A percentile compares a stretch with the other conserved stretches of the same genome.
phyloP scores from a whole-genome alignment of 2,888 invertebrate species.

The Philonicus albiceps region DNA sequence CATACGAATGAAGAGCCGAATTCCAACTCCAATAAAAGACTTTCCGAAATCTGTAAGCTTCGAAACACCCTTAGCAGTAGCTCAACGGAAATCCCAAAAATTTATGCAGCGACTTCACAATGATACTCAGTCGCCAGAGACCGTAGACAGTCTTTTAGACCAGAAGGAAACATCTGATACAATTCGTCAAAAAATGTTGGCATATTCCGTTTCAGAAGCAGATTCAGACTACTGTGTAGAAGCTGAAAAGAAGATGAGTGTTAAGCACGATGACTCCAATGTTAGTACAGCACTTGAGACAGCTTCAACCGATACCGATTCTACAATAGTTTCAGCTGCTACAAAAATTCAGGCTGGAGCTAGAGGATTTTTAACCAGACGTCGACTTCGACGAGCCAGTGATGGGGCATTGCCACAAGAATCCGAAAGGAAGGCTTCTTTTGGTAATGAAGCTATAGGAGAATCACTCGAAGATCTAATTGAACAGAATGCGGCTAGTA shows the following conservation, averaged over 20 bases:
- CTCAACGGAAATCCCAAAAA: background rate
- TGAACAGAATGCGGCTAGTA: conserved; percentile 50
- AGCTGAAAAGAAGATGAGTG: conserved; percentile 32
- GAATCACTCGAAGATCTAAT: conserved; percentile 59
- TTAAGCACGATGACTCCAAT: conserved; percentile 55
- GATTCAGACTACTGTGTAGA: conserved; percentile 58
- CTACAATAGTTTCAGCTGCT: conserved; percentile 59
- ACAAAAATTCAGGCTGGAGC: conserved; percentile 61
- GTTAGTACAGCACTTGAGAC: conserved; percentile 57
- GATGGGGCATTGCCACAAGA: conserved; percentile 52
- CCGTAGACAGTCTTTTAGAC: conserved; percentile 52
- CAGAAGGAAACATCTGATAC: conserved; percentile 56
- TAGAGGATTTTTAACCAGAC: conserved; percentile 57
- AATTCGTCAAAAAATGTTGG: conserved; percentile 59
- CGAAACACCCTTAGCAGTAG: background rate
- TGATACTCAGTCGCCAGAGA: conserved; percentile 43
- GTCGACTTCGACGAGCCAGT: conserved; percentile 55
- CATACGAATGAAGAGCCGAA: conserved; percentile 5
- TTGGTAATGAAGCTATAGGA: conserved; percentile 60
- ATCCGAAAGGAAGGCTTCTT: conserved; percentile 52
- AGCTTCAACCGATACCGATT: conserved; percentile 61
- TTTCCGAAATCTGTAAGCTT: conserved; percentile 23
- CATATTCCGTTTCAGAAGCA: conserved; percentile 59
- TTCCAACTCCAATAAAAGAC: conserved; percentile 5
- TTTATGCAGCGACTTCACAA: conserved; percentile 44